Conservation (phyloP, 2,113 vertebrate genomes). For the Passerina amoena region DNA sequence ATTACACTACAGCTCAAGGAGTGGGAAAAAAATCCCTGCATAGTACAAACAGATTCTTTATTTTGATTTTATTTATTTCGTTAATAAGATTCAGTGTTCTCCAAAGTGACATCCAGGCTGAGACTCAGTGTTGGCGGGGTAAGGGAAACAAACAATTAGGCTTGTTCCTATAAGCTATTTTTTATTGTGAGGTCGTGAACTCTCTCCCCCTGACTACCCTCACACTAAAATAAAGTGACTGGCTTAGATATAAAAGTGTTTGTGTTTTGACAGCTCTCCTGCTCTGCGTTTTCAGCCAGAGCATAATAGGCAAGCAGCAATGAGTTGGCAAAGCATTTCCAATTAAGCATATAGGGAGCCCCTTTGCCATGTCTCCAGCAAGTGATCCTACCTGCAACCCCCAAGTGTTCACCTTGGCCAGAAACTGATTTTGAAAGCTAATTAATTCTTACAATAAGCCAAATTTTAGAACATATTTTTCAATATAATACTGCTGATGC, state of each 20-base stretch:
- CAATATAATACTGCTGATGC: neutral
- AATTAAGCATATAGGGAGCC: conserved; percentile 31
- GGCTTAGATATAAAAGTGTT: neutral
- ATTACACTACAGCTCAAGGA: neutral
- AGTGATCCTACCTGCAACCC: neutral
- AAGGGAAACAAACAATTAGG: conserved; percentile 24
- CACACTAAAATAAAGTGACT: conserved; percentile 22
- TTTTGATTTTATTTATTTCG: neutral
- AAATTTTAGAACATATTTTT: neutral
- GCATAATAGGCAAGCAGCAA: neutral
- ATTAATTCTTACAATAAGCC: conserved; percentile 20
- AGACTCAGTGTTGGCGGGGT: neutral
- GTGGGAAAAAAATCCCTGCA: neutral
- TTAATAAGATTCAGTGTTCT: neutral
- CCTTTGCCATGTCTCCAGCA: neutral
- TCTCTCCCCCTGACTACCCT: neutral
- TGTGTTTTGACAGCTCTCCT: conserved; percentile 53
- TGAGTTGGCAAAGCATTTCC: conserved; percentile 33
- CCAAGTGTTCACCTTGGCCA: neutral
- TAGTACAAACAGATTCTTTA: neutral
- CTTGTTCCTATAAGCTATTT: neutral
- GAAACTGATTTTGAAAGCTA: conserved; percentile 38
- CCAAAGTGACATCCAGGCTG: neutral
- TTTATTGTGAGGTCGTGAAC: neutral
- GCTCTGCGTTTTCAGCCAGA: conserved; percentile 2